These are phyloP conservation scores for Helicoverpa zea DNA, from an alignment of 1,140 invertebrate genomes.

Conservation along the genomic window DNA sequence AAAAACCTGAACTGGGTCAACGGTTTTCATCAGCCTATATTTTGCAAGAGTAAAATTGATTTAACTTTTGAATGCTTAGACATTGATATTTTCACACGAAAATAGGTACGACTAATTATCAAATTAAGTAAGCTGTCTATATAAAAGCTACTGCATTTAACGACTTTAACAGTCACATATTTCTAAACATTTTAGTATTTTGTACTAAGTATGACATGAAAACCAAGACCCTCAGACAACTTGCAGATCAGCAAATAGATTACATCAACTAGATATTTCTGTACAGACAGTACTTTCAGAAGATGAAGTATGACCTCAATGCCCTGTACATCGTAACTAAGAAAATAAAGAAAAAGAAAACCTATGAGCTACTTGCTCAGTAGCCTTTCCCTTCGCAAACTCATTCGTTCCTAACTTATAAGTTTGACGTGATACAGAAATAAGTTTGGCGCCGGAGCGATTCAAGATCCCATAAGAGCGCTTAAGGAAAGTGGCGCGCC, in stretches of 20 bases:
- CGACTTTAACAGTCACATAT: too few relatives aligned
- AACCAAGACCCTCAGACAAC: too few relatives aligned
- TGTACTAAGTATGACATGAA: too few relatives aligned
- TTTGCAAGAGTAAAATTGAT: neutral
- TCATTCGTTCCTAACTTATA: constrained; percentile 42
- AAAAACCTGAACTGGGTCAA: constrained; percentile 17
- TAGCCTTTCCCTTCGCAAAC: neutral
- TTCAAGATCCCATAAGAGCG: constrained; percentile 53
- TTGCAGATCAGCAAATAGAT: too few relatives aligned
- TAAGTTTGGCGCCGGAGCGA: constrained; percentile 50
- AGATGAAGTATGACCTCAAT: neutral
- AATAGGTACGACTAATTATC: too few relatives aligned
- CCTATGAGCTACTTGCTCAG: constrained; percentile 11
- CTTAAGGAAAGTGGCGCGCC: constrained; percentile 48
- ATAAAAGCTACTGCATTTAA: too few relatives aligned
- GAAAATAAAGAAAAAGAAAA: constrained; percentile 12
- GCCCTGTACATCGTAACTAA: neutral
- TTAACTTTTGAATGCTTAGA: neutral
- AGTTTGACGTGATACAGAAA: constrained; percentile 50
- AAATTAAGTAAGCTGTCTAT: too few relatives aligned
- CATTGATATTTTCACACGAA: too few relatives aligned
- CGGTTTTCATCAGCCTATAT: too few relatives aligned
- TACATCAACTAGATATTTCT: too few relatives aligned
- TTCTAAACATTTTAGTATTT: too few relatives aligned
- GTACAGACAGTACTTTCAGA: neutral